Evolutionary conservation across 2,113 vertebrate genomes (phyloP).

Genomic region (Chitala chitala): DNA sequence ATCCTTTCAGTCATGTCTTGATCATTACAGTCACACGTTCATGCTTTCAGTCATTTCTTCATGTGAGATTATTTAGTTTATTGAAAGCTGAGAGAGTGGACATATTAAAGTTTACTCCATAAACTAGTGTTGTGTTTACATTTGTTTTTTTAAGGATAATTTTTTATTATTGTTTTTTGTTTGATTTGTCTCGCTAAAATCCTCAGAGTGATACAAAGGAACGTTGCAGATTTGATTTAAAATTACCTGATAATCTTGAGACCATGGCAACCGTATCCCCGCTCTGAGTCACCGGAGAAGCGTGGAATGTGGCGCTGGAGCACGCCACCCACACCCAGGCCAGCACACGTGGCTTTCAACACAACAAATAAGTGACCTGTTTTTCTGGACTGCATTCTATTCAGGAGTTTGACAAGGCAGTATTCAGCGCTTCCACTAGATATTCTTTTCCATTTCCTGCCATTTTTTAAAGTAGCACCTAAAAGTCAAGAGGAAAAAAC

Average conservation of each 20-base stretch:
- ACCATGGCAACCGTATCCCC: not conserved
- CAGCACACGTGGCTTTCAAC: not conserved
- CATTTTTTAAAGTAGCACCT: too few relatives aligned
- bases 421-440: not conserved
- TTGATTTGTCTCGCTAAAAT: not conserved
- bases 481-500: too few relatives aligned
- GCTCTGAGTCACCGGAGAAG: not conserved
- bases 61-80: too few relatives aligned
- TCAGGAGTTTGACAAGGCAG: too few relatives aligned
- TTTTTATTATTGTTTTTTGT: too few relatives aligned
- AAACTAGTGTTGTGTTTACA: too few relatives aligned
- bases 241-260: not conserved
- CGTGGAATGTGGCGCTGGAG: not conserved
- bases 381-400: not conserved
- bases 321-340: not conserved
- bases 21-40: too few relatives aligned
- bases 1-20: too few relatives aligned
- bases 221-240: not conserved
- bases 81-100: too few relatives aligned
- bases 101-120: too few relatives aligned
- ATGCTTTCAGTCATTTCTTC: too few relatives aligned
- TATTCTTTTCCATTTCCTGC: not conserved
- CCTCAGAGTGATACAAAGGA: not conserved
- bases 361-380: not conserved
- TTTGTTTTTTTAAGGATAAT: too few relatives aligned